Evolutionary conservation across 2,888 invertebrate genomes (phyloP).

Genomic region (Dione juno): DNA sequence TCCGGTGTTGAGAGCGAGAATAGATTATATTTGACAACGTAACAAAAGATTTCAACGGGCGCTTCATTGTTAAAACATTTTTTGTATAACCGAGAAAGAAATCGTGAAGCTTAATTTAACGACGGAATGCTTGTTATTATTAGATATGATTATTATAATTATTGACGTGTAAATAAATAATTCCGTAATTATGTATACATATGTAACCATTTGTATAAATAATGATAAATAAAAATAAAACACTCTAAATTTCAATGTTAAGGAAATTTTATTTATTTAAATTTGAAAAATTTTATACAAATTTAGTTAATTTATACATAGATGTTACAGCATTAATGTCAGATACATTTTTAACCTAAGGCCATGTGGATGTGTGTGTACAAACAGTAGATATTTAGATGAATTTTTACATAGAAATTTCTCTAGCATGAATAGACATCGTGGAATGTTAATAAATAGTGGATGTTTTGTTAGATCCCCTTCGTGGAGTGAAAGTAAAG

Average conservation of each 20-base stretch:
- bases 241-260: too few relatives aligned
- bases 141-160: conserved; percentile 7
- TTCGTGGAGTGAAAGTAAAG: too few relatives aligned
- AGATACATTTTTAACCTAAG: too few relatives aligned
- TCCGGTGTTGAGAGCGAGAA: conserved; percentile 34
- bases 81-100: conserved; percentile 16
- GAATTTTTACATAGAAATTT: background rate
- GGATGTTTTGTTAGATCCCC: too few relatives aligned
- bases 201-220: background rate
- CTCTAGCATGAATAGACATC: background rate
- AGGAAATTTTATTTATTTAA: too few relatives aligned
- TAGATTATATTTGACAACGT: conserved; percentile 23
- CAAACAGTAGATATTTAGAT: background rate
- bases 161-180: conserved; percentile 6
- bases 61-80: conserved; percentile 24
- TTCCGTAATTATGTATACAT: background rate
- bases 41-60: conserved; percentile 75
- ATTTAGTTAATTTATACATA: background rate
- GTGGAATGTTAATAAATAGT: too few relatives aligned
- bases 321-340: too few relatives aligned
- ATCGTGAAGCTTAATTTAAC: conserved; percentile 24
- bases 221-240: too few relatives aligned
- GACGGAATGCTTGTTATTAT: conserved; percentile 20
- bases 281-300: too few relatives aligned
- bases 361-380: background rate